Evolutionary conservation across 2,797 vertebrate genomes (phyloP), one percentile per base, ranked within the genome.

Genomic region (Avahi laniger): DNA sequence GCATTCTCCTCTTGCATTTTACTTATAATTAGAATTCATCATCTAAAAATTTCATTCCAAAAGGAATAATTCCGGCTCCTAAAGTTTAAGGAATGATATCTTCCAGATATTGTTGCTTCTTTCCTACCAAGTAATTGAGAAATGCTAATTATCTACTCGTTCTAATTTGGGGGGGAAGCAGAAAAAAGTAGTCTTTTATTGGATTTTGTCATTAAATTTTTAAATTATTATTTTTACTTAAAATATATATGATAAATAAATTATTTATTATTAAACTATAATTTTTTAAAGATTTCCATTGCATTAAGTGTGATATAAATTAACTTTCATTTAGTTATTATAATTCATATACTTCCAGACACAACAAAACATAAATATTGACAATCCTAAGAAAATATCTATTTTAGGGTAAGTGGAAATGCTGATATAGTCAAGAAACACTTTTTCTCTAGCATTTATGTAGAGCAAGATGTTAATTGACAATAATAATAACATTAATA

Each of bases 361-460:
- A 80, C 14, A 63, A 78, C 54, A 82, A 50, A 83, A 83, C 38
- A 63, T n/a, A 87, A 61, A 73, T 43, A 63, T 11, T 46, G 13
- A 65, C 52, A 82, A 94, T 43, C 50, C 35, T 76, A 94, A 92
- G 30, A 82, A 61, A 46, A 35, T 13, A 85, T 8, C 48, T 91
- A 22, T 76, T 80, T 67, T 54, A 85, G 28, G 59, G 59, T 72
- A 48, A 88, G 28, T 48, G 1, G 3, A 81, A 70, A 91, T 57
- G 48, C 61, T 91, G 26, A 63, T 63, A 65, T 24, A 91, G 57
- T 52, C 43, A 85, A 91, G 82, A 89, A 94, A 78, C 26, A 33
- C 65, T 91, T 91, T 72, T 59, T 50, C 86, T 82, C 85, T 28
- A 73, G 33, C 61, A 82, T 50, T 94, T 93, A 89, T 35, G 41